Percentiles rank a stretch among this genome's conserved stretches.
Conservation (phyloP, 2,113 vertebrate genomes). For the Megaceryle maxima region DNA sequence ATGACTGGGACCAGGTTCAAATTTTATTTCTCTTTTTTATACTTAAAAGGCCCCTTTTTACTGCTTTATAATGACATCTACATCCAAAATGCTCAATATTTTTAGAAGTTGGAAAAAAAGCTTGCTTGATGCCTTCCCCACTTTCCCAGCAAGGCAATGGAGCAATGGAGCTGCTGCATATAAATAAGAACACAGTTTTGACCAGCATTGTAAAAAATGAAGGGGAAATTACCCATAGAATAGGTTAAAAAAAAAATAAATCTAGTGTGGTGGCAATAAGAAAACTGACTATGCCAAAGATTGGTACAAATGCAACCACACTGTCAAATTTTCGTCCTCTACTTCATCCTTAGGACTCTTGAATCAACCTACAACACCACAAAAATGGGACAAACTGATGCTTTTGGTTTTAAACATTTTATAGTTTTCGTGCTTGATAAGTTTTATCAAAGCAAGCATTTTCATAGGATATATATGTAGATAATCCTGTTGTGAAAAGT, state of each 20-base stretch:
- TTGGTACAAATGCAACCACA: neutral
- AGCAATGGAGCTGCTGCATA: neutral
- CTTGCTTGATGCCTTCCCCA: neutral
- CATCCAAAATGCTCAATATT: constrained; percentile 34
- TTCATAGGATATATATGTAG: neutral
- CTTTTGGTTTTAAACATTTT: neutral
- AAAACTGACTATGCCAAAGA: neutral
- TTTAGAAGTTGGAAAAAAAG: constrained; percentile 10
- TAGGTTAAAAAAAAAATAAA: neutral
- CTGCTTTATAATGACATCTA: constrained; percentile 14
- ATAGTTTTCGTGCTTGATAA: neutral
- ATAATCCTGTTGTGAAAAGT: neutral
- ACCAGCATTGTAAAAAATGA: neutral
- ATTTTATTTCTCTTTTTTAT: neutral
- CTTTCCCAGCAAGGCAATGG: neutral
- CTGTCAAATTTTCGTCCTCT: neutral
- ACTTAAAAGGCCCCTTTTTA: constrained; percentile 34
- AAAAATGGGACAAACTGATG: neutral
- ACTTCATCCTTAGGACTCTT: neutral
- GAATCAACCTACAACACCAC: neutral
- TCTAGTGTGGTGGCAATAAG: neutral
- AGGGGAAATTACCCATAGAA: neutral
- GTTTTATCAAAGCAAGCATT: neutral
- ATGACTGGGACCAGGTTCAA: neutral
- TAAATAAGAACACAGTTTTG: neutral